A percentile compares a stretch with the other conserved stretches of the same genome.
These are phyloP conservation scores for Hycleus cichorii DNA, from an alignment of 1,140 invertebrate genomes.

Conservation along the genomic window DNA sequence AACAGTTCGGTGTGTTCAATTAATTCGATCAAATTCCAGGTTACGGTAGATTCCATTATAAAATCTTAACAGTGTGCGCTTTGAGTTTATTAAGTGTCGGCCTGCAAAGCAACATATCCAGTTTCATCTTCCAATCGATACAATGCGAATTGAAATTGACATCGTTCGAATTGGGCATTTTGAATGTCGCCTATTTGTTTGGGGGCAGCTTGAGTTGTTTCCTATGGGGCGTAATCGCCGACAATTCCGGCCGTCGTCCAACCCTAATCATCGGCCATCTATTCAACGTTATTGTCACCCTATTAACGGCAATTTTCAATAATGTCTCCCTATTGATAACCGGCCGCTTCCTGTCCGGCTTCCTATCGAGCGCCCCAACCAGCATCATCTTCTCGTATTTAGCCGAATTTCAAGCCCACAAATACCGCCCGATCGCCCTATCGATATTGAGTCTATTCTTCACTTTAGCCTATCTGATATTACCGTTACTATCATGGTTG, in stretches of 20 bases:
- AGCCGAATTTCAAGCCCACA: slow-evolving; percentile 54
- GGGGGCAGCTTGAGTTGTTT: slow-evolving; percentile 38
- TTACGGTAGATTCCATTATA: slow-evolving; percentile 39
- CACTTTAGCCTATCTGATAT: slow-evolving; percentile 52
- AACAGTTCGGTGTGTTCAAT: slow-evolving; percentile 5
- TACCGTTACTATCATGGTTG: slow-evolving; percentile 47
- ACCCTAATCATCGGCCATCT: slow-evolving; percentile 51
- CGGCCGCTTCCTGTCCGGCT: slow-evolving; percentile 44
- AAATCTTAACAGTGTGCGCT: slow-evolving; percentile 34
- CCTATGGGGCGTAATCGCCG: slow-evolving; percentile 39
- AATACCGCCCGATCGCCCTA: slow-evolving; percentile 48
- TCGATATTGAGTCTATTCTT: slow-evolving; percentile 56
- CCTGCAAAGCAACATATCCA: slow-evolving; percentile 53
- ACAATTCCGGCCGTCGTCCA: slow-evolving; percentile 36
- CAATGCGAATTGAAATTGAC: slow-evolving; percentile 40
- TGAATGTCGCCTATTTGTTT: slow-evolving; percentile 36
- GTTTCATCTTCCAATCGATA: slow-evolving; percentile 44
- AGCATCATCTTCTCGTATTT: slow-evolving; percentile 55
- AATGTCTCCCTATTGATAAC: slow-evolving; percentile 41
- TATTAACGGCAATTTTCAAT: slow-evolving; percentile 43
- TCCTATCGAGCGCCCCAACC: slow-evolving; percentile 43
- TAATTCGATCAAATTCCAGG: slow-evolving; percentile 27
- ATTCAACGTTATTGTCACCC: slow-evolving; percentile 49
- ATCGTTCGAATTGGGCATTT: slow-evolving; percentile 34
- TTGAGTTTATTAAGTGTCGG: slow-evolving; percentile 41